Percentiles rank a stretch among this genome's conserved stretches.
phyloP scores from a whole-genome alignment of 2,888 invertebrate genomes.

The Sarcophaga subvicina region DNA sequence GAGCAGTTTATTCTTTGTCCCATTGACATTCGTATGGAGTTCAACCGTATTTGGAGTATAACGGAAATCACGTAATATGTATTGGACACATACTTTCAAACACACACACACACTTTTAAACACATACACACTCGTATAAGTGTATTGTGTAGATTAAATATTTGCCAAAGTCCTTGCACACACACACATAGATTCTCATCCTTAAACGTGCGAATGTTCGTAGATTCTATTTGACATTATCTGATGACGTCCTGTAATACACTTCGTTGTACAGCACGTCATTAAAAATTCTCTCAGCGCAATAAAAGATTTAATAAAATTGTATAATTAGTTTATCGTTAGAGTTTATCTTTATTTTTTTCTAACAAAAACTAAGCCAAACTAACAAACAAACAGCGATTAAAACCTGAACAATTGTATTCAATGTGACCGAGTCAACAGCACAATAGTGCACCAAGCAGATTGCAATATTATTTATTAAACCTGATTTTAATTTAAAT shows the following conservation, averaged over 20 bases:
- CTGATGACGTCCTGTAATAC: neutral
- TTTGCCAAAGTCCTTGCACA: neutral
- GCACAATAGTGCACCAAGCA: too few species aligned
- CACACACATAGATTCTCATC: neutral
- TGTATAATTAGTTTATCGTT: constrained; percentile 15
- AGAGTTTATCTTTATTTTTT: too few species aligned
- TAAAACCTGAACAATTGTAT: too few species aligned
- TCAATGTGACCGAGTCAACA: too few species aligned
- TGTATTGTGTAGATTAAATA: neutral
- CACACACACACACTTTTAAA: neutral
- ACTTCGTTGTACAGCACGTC: neutral
- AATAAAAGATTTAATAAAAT: constrained; percentile 15
- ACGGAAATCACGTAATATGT: neutral
- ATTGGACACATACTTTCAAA: neutral
- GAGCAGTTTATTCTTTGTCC: neutral
- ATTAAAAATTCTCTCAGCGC: neutral
- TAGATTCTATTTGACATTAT: neutral
- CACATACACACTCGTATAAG: too few species aligned
- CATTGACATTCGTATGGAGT: neutral
- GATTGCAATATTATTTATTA: too few species aligned
- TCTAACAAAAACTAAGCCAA: too few species aligned
- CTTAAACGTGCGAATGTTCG: neutral
- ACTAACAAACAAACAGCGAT: too few species aligned
- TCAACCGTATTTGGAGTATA: neutral
- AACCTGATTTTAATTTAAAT: too few species aligned